These are phyloP conservation scores for Antheraea mylitta DNA, from an alignment of 1,140 invertebrate species.

Conservation along the genomic window DNA sequence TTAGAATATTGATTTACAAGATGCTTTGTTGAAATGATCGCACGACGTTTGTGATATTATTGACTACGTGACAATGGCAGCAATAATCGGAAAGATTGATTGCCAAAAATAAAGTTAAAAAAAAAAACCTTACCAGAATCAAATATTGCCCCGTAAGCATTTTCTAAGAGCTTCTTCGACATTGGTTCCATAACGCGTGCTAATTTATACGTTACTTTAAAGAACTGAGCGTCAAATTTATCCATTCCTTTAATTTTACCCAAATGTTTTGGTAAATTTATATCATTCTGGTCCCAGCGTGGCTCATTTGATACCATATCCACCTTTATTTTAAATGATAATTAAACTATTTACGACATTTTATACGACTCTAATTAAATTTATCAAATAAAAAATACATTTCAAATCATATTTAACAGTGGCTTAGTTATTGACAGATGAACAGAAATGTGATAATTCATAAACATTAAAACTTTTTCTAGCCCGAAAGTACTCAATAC, in stretches of 20 bases:
- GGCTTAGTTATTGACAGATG: too few relatives aligned
- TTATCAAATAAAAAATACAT: too few relatives aligned
- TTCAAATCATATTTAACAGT: too few relatives aligned
- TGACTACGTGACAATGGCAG: background rate
- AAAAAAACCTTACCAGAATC: slow-evolving; percentile 25
- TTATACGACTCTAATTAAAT: too few relatives aligned
- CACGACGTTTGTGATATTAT: too few relatives aligned
- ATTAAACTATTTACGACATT: background rate
- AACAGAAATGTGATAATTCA: too few relatives aligned
- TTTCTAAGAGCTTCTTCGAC: slow-evolving; percentile 26
- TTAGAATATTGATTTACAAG: too few relatives aligned
- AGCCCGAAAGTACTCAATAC: too few relatives aligned
- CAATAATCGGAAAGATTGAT: too few relatives aligned
- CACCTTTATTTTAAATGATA: slow-evolving; percentile 9
- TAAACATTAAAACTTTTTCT: too few relatives aligned
- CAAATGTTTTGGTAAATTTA: slow-evolving; percentile 18
- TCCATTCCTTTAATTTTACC: slow-evolving; percentile 15
- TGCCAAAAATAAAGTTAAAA: too few relatives aligned
- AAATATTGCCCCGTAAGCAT: slow-evolving; percentile 28
- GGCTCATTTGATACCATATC: slow-evolving; percentile 19
- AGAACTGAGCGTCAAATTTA: slow-evolving; percentile 32
- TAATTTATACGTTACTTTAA: slow-evolving; percentile 24
- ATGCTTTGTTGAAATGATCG: too few relatives aligned
- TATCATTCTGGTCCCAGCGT: slow-evolving; percentile 14
- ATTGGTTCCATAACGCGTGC: slow-evolving; percentile 22